A percentile compares a stretch with the other conserved stretches of the same genome.
phyloP scores from a whole-genome alignment of 2,113 vertebrate genomes.

The Brachyhypopomus occidentalis region DNA sequence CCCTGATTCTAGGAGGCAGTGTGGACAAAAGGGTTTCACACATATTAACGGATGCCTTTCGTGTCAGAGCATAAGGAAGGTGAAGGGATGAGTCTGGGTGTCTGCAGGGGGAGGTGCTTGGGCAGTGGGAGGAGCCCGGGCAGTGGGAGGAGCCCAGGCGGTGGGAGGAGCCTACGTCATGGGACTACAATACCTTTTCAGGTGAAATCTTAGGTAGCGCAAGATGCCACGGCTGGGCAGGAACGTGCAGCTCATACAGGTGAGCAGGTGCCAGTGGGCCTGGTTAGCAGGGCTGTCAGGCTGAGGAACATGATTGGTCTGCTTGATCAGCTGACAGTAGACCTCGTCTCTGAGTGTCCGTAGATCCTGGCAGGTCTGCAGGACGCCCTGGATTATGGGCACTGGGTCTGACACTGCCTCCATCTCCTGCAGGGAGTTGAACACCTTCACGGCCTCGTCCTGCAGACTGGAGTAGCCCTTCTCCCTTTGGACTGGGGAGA shows the following conservation, averaged over 20 bases:
- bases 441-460: conserved; percentile 91
- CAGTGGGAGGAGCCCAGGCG: background rate
- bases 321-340: conserved; percentile 93
- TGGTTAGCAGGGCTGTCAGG: conserved; percentile 78
- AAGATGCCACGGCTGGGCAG: conserved; percentile 86
- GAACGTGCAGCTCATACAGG: conserved; percentile 90
- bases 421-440: conserved; percentile 91
- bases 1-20: conserved; percentile 75
- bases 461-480: conserved; percentile 90
- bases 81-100: no score
- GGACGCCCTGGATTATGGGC: conserved; percentile 90
- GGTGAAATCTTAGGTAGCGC: conserved; percentile 89
- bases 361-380: conserved; percentile 92
- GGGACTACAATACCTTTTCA: conserved; percentile 73
- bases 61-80: no score
- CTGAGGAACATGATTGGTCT: conserved; percentile 89
- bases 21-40: background rate
- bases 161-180: no score
- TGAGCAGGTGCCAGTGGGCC: conserved; percentile 88
- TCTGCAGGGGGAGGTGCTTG: no score
- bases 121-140: no score
- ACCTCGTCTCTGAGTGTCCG: conserved; percentile 88
- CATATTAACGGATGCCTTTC: no score
- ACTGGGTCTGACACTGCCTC: conserved; percentile 88
- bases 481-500: conserved; percentile 82